These are phyloP conservation scores for Arrhamphus sclerolepis DNA, from an alignment of 2,797 vertebrate species.

Conservation along the genomic window DNA sequence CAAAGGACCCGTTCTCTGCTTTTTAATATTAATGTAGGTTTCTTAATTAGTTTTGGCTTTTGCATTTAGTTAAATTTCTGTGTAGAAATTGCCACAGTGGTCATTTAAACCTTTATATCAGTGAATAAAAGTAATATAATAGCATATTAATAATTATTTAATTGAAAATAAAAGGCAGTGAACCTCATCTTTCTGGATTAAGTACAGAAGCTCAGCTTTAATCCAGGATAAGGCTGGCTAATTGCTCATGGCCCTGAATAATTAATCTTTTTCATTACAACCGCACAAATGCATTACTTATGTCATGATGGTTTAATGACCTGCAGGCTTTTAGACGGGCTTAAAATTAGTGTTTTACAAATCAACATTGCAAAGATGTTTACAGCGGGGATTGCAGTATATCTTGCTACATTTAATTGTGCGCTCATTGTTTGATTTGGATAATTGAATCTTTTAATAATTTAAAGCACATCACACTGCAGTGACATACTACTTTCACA, in stretches of 20 bases:
- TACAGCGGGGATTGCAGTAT: too few relatives aligned
- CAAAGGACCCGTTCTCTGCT: background rate
- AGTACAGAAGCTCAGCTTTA: conserved; percentile 41
- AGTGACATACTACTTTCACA: background rate
- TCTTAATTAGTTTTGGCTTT: too few relatives aligned
- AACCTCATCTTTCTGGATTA: conserved; percentile 15
- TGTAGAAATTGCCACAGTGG: too few relatives aligned
- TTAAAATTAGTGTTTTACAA: conserved; percentile 13
- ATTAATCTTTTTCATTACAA: conserved; percentile 61
- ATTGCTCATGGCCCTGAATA: conserved; percentile 57
- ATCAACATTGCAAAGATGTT: background rate
- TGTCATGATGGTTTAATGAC: conserved; percentile 35
- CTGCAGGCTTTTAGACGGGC: conserved; percentile 28
- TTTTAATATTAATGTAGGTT: background rate
- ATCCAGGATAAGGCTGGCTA: conserved; percentile 61
- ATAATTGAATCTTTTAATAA: too few relatives aligned
- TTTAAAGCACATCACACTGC: too few relatives aligned
- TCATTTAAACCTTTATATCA: too few relatives aligned
- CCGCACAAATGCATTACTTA: conserved; percentile 35
- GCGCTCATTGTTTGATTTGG: too few relatives aligned
- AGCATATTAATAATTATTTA: background rate
- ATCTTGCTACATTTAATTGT: too few relatives aligned
- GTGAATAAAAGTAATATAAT: too few relatives aligned
- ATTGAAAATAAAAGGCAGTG: conserved; percentile 26
- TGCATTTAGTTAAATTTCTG: too few relatives aligned